Base-by-base conservation (phyloP, 2,113 vertebrate genomes). In the Arothron firmamentum region DNA sequence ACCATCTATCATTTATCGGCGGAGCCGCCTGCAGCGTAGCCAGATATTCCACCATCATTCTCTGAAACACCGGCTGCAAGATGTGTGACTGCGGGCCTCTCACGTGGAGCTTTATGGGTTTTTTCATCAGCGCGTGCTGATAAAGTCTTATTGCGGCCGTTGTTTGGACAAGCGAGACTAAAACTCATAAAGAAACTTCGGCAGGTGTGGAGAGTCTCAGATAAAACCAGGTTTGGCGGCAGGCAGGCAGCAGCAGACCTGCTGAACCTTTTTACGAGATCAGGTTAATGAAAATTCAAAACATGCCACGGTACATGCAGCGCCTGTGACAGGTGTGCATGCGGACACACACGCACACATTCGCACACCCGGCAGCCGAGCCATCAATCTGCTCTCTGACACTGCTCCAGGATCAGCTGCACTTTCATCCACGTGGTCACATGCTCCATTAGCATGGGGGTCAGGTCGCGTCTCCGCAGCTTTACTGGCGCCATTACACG, bases 71-170 rank as follows among this genome's bases (percentile, higher is more conserved):
- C 53, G 78, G 57, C 63, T 54, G 75, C 50, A 61, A 69, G 65
- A 73, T 20, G 23, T 62, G 70, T 52, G 53, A 61, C 59, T 66
- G 25, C 12, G 54, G 59, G 49, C 61, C 63, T 48, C 59, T 74
- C 45, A 50, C 42, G 23, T 16, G 6, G 41, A 20, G 58, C 62
- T 78, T 82, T 80, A 75, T 73, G 38, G 78, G 61, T 75, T 75
- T 78, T 42, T 53, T 67, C 72, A 72, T 73, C 73, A 74, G 62
- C 56, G 23, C 48, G 46, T 38, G 42, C 72, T 61, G 77, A 84
- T 81, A 82, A 82, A 77, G 75, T 63, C 48, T 79, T 79, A 86
- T 77, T 78, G 74, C 73, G 81, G 68, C 38, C 56, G 62, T 62
- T 52, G 57, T 64, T 48, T 16, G 34, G 52, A 54, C 55, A 19